Percentiles rank a stretch among this genome's conserved stretches.
phyloP scores from a whole-genome alignment of 2,113 vertebrate species.

The Gavia stellata region DNA sequence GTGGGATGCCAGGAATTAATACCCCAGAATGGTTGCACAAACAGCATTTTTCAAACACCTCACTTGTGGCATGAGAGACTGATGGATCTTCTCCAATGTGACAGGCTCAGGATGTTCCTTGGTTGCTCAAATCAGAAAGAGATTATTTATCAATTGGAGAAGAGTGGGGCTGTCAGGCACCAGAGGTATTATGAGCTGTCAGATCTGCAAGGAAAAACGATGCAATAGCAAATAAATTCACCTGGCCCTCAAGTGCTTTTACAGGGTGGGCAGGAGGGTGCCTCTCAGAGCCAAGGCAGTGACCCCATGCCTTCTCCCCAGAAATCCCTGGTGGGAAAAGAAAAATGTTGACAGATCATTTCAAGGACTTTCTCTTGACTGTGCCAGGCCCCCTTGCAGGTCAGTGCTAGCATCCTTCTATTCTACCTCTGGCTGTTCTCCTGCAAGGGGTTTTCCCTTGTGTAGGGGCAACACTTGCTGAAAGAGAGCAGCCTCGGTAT shows the following conservation, averaged over 20 bases:
- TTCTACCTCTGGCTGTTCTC: not conserved
- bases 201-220: slow-evolving; percentile 65
- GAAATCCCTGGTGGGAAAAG: not conserved
- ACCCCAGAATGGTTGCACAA: slow-evolving; percentile 42
- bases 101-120: slow-evolving; percentile 69
- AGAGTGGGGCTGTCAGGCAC: slow-evolving; percentile 65
- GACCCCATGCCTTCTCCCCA: not conserved
- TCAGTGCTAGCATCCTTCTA: not conserved
- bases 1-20: slow-evolving; percentile 64
- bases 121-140: slow-evolving; percentile 73
- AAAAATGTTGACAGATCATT: not conserved
- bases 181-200: slow-evolving; percentile 64
- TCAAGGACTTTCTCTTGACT: not conserved
- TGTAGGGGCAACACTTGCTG: not conserved
- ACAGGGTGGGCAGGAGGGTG: not conserved
- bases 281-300: not conserved
- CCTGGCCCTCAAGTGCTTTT: not conserved
- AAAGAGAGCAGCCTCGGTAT: not conserved
- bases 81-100: slow-evolving; percentile 69
- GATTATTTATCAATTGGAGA: slow-evolving; percentile 73
- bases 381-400: not conserved
- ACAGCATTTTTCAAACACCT: slow-evolving; percentile 69
- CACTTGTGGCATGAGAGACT: slow-evolving; percentile 59
- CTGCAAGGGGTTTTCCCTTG: not conserved
- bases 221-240: slow-evolving; percentile 63